Evolutionary conservation across 2,888 invertebrate genomes (phyloP), one percentile per base, ranked within the genome.

Genomic region (Sesamia inferens): DNA sequence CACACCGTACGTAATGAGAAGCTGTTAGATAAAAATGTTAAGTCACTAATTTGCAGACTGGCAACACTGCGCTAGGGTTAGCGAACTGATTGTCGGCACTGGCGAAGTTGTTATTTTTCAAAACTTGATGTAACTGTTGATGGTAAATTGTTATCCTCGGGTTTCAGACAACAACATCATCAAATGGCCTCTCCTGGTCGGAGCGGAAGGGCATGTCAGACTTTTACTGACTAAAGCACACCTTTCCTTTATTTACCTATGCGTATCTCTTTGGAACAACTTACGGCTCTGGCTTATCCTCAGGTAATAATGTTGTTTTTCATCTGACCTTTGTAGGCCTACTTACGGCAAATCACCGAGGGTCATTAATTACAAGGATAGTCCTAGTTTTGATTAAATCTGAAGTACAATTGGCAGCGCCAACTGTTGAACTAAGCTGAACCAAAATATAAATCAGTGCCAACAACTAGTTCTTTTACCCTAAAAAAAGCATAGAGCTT

Each of bases 1-100:
- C 84, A 77, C 87, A 85, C 79, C 65, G 69, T 81, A 85, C 81
- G 84, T 84, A 81, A 83, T 80, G 81, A 85, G 81, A 78, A 82
- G 80, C 85, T 85, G 68, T 73, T 71, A 73, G 80, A 86, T 86
- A 86, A 79, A 71, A 76, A 68, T 70, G 78, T 82, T 85, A 84
- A 79, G 71, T 78, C 82, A 82, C 77, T 80, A 55, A 72, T 81
- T 69, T 73, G 59, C 19, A 51, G 65, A 78, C 64, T 72, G 54
- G 68, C 62, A 76, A 71, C 51, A 70, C 55, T 65, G 57, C 61
- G 63, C 71, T 78, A 73, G 75, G 70, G 76, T 73, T 44, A 58
- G 59, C 13, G 55, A 59, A 69, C 65, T 59, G 1, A 63, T 72
- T 71, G 65, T 68, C 75, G 71, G 82, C 68, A 84, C 61, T 58